Evolutionary conservation across 2,888 invertebrate genomes (phyloP).

Genomic region (Chelonus formosanus): DNA sequence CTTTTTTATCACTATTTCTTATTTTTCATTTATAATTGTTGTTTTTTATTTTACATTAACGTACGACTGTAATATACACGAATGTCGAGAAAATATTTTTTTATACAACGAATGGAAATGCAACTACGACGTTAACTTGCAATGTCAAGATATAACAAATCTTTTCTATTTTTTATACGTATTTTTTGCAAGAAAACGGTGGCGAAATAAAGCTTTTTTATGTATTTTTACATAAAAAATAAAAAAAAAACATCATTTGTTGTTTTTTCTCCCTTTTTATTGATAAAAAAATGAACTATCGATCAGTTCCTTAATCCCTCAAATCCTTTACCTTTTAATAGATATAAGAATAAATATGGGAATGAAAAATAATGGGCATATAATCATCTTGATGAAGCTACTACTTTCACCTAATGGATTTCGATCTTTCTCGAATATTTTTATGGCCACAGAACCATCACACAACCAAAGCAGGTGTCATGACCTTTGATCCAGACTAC

Average conservation of each 20-base stretch:
- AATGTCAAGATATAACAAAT: constrained; percentile 22
- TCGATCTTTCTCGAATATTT: neutral
- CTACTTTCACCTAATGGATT: constrained; percentile 27
- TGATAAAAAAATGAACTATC: neutral
- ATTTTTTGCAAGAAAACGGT: constrained; percentile 65
- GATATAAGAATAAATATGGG: too few species aligned
- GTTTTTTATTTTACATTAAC: constrained; percentile 34
- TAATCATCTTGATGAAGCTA: neutral
- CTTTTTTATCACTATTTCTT: neutral
- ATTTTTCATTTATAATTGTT: constrained; percentile 13
- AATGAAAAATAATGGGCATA: too few species aligned
- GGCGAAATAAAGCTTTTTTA: constrained; percentile 66
- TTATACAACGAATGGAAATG: constrained; percentile 2
- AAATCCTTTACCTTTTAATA: neutral
- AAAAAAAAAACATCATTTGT: constrained; percentile 32
- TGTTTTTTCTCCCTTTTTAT: neutral
- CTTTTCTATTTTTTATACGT: constrained; percentile 56
- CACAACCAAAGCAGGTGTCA: constrained; percentile 38
- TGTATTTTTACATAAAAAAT: constrained; percentile 63
- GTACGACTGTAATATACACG: constrained; percentile 43
- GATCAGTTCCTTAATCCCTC: neutral
- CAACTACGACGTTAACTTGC: constrained; percentile 22
- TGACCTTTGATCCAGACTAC: constrained; percentile 43
- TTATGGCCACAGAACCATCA: neutral
- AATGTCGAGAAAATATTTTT: constrained; percentile 17